phyloP scores from a whole-genome alignment of 2,113 vertebrate species.

The Beaufortia kweichowensis region DNA sequence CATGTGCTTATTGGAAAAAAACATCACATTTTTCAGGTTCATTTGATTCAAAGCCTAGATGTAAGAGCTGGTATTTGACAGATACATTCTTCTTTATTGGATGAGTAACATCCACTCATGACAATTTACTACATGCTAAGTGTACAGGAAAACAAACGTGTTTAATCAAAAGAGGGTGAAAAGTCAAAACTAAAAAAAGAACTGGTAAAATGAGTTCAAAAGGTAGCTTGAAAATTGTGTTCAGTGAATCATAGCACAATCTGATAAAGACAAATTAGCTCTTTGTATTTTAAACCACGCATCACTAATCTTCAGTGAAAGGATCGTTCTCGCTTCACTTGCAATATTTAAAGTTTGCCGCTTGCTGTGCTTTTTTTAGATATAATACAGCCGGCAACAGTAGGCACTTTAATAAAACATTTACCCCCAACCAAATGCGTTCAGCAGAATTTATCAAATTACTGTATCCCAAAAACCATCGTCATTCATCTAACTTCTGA shows the following conservation, averaged over 20 bases:
- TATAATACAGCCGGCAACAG: too few species aligned
- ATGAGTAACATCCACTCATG: background rate
- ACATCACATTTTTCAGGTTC: background rate
- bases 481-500: too few species aligned
- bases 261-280: constrained; percentile 9
- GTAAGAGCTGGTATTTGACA: background rate
- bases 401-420: too few species aligned
- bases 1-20: background rate
- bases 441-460: too few species aligned
- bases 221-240: background rate
- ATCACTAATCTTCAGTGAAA: constrained; percentile 12
- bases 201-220: background rate
- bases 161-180: constrained; percentile 9
- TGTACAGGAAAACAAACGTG: background rate
- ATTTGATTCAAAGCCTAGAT: background rate
- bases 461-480: too few species aligned
- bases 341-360: background rate
- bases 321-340: background rate
- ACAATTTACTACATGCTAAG: background rate
- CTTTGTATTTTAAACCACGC: constrained; percentile 12
- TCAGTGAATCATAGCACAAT: constrained; percentile 13
- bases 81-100: background rate
- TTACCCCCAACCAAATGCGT: too few species aligned
- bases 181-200: constrained; percentile 1
- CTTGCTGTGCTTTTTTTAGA: too few species aligned